phyloP scores from a whole-genome alignment of 2,113 vertebrate genomes.

The Barbus barbus region DNA sequence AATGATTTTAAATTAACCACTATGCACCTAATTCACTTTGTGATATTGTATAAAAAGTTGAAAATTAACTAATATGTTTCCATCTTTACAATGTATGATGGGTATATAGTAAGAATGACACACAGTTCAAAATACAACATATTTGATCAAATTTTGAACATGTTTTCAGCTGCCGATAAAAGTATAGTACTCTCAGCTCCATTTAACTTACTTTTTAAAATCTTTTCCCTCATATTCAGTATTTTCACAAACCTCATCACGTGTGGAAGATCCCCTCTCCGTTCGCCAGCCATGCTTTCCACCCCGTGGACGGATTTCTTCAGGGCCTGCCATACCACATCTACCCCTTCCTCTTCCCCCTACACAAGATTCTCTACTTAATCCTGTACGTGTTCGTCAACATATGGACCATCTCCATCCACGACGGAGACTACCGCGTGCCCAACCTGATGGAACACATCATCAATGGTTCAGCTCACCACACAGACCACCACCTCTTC shows the following conservation, averaged over 20 bases:
- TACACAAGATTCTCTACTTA: constrained; percentile 93
- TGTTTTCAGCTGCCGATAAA: background rate
- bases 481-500: constrained; percentile 95
- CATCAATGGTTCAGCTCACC: constrained; percentile 93
- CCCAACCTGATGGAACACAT: constrained; percentile 74
- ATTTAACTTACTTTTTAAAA: background rate
- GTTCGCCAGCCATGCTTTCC: constrained; percentile 96
- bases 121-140: background rate
- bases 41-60: background rate
- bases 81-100: background rate
- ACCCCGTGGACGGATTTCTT: constrained; percentile 93
- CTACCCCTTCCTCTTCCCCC: constrained; percentile 95
- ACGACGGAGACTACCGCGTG: constrained; percentile 91
- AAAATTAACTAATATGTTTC: background rate
- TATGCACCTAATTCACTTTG: background rate
- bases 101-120: background rate
- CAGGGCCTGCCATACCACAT: constrained; percentile 95
- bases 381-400: constrained; percentile 91
- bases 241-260: constrained; percentile 94
- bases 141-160: background rate
- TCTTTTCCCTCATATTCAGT: constrained; percentile 64
- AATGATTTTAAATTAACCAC: background rate
- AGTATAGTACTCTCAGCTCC: background rate
- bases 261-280: constrained; percentile 92
- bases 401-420: constrained; percentile 96